phyloP scores from a whole-genome alignment of 2,888 invertebrate species.

The Sisyra nigra region DNA sequence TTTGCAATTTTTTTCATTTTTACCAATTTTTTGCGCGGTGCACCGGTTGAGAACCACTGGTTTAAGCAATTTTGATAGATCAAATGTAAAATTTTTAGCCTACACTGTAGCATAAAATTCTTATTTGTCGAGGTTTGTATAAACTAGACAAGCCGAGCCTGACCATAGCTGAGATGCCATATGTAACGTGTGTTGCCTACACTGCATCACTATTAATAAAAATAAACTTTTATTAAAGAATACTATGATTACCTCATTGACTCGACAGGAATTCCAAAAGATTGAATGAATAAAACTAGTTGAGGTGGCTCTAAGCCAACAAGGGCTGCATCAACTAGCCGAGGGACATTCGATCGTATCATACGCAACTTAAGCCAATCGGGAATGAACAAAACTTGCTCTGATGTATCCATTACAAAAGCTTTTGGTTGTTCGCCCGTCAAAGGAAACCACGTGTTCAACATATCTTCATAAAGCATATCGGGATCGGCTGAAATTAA shows the following conservation, averaged over 20 bases:
- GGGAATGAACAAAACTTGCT: slow-evolving; percentile 69
- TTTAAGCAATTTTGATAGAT: no score
- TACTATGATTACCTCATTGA: slow-evolving; percentile 72
- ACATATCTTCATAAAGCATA: slow-evolving; percentile 33
- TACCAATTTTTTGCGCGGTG: no score
- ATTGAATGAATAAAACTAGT: slow-evolving; percentile 84
- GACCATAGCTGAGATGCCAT: no score
- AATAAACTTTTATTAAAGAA: slow-evolving; percentile 1
- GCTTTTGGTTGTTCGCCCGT: slow-evolving; percentile 59
- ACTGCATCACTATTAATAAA: no score
- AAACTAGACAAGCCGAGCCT: no score
- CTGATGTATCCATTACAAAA: slow-evolving; percentile 61
- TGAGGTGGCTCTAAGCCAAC: slow-evolving; percentile 76
- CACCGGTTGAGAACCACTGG: no score
- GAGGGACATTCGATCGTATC: slow-evolving; percentile 63
- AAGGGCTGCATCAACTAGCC: slow-evolving; percentile 73
- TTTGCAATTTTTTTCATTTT: no score
- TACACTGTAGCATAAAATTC: no score
- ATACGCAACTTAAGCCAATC: slow-evolving; percentile 87
- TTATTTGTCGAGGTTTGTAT: no score
- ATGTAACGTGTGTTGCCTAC: no score
- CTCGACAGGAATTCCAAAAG: slow-evolving; percentile 83
- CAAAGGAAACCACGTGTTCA: slow-evolving; percentile 77
- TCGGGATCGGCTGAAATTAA: slow-evolving; percentile 17
- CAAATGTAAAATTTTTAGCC: no score